Evolutionary conservation across 2,797 vertebrate genomes (phyloP), one percentile per base, ranked within the genome.

Genomic region (Carcharodon carcharias): DNA sequence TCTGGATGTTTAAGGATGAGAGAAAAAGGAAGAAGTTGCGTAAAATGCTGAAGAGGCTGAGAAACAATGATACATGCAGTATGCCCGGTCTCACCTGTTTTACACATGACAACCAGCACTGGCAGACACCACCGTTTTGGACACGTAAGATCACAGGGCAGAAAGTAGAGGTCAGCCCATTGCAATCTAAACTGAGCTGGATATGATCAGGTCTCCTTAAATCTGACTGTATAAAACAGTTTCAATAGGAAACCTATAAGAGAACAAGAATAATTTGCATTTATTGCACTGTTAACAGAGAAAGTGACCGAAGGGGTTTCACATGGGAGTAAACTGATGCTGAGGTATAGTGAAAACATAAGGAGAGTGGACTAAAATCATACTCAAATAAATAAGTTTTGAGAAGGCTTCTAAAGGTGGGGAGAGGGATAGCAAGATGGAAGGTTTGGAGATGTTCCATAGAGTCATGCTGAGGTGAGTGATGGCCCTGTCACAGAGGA

Each of bases 61-160:
- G 98, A 96, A 99, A 99, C 97, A 99, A 99, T 0, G 99, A 99
- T 97, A 99, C 99, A 0, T 99, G 99, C 98, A 99, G 99, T 97
- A 99, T 99, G 99, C 99, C 99, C 0, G 99, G 99, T 28, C 98
- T 99, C 96, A 99, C 99, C 35, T 99, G 99, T 97, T 99, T 99
- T 97, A 99, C 99, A 77, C 99, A 99, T 0, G 99, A 99, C 98
- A 99, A 99, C 98, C 99, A 99, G 96, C 99, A 99, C 97, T 99
- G 99, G 99, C 99, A 99, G 97, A 99, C 99, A 0, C 98, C 99
- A 94, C 99, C 99, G 58, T 98, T 99, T 97, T 99, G 99, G 99
- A 99, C 99, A 96, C 0, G 99, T 99, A 98, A 98, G 99, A 65
- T 40, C 31, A 65, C 23, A 58, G 40, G 35, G 35, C 65, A 23